phyloP scores from a whole-genome alignment of 2,888 invertebrate genomes.

The Copidosoma aretas region DNA sequence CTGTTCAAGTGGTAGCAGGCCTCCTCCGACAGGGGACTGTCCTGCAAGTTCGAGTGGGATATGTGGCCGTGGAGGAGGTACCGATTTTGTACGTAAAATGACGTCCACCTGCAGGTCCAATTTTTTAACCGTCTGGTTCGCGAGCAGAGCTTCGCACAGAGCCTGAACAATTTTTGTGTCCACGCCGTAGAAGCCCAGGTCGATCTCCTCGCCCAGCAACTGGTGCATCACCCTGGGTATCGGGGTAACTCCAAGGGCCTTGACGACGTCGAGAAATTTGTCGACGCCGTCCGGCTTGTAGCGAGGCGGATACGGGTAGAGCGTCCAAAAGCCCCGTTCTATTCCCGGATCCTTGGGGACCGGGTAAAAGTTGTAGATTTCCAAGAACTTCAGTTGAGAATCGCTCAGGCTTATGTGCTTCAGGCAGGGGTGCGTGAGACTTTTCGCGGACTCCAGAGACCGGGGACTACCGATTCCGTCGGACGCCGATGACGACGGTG shows the following conservation, averaged over 20 bases:
- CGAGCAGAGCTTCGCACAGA: slow-evolving; percentile 50
- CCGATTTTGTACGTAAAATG: too few species aligned
- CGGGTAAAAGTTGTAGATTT: slow-evolving; percentile 46
- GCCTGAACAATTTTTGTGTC: slow-evolving; percentile 48
- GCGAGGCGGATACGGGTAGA: slow-evolving; percentile 38
- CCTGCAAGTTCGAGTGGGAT: slow-evolving; percentile 51
- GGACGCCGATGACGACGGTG: neutral
- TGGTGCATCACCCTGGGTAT: slow-evolving; percentile 48
- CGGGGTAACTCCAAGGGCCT: slow-evolving; percentile 41
- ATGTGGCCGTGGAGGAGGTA: neutral
- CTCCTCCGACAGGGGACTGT: slow-evolving; percentile 60
- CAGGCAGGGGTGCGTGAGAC: slow-evolving; percentile 42
- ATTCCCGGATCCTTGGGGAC: slow-evolving; percentile 52
- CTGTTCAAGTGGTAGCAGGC: slow-evolving; percentile 58
- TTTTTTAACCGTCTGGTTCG: slow-evolving; percentile 48
- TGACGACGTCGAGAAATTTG: slow-evolving; percentile 48
- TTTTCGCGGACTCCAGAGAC: neutral
- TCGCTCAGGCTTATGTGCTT: slow-evolving; percentile 50
- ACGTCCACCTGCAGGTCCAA: slow-evolving; percentile 51
- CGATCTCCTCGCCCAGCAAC: slow-evolving; percentile 48
- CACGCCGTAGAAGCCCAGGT: slow-evolving; percentile 53
- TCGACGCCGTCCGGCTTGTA: slow-evolving; percentile 49
- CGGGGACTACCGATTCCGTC: neutral
- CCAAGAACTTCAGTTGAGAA: slow-evolving; percentile 48
- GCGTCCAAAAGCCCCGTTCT: slow-evolving; percentile 48